A percentile compares a stretch with the other conserved stretches of the same genome.
These are phyloP conservation scores for Stenopsyche tienmushanensis DNA, from an alignment of 1,140 invertebrate genomes.

Conservation along the genomic window DNA sequence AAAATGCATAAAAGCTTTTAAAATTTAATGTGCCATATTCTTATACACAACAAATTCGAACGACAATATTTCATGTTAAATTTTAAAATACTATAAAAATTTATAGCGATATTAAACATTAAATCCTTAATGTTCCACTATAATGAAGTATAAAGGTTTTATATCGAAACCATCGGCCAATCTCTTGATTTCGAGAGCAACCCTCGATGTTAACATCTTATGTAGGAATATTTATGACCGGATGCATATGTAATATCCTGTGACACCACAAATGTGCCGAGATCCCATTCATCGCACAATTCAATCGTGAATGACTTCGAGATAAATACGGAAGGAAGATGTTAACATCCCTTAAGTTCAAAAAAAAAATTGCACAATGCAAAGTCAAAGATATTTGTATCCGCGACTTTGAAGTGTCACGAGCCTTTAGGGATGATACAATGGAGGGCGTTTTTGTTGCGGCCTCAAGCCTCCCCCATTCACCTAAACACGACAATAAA, in stretches of 20 bases:
- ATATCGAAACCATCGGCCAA: not conserved
- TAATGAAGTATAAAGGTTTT: too few species aligned
- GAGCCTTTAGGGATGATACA: not conserved
- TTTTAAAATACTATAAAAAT: too few species aligned
- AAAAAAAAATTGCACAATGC: too few species aligned
- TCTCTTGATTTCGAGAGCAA: too few species aligned
- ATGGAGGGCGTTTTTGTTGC: slow-evolving; percentile 2
- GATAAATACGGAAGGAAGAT: not conserved
- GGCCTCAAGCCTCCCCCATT: slow-evolving; percentile 3
- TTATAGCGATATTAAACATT: too few species aligned
- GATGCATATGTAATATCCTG: slow-evolving; percentile 12
- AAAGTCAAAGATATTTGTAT: slow-evolving; percentile 1
- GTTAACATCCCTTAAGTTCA: too few species aligned
- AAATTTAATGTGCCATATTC: too few species aligned
- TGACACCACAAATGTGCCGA: not conserved
- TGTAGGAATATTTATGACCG: slow-evolving; percentile 8
- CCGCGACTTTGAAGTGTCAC: slow-evolving; percentile 10
- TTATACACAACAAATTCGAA: too few species aligned
- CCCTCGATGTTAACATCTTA: not conserved
- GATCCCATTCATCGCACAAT: not conserved
- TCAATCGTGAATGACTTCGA: not conserved
- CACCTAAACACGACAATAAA: not conserved
- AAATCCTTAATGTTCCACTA: too few species aligned
- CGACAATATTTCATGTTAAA: too few species aligned
- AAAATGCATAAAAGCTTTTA: too few species aligned